phyloP scores from a whole-genome alignment of 2,888 invertebrate species.

The Drosophila affinis region DNA sequence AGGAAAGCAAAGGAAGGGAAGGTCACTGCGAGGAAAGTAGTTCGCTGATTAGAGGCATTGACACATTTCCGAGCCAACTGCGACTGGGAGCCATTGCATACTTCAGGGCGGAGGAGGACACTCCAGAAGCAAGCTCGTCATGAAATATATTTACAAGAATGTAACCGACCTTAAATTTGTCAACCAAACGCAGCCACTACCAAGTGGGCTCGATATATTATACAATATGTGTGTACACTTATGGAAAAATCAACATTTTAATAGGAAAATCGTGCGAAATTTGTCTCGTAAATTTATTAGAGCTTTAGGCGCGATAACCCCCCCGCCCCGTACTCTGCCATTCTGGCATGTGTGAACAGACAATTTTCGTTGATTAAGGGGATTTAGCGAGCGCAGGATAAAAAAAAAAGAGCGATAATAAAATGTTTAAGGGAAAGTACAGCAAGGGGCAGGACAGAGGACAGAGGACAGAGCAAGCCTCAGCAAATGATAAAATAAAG shows the following conservation, averaged over 20 bases:
- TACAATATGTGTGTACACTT: not conserved
- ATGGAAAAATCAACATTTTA: conserved; percentile 55
- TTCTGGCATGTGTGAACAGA: conserved; percentile 61
- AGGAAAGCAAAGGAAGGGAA: conserved; percentile 8
- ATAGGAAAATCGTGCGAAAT: conserved; percentile 57
- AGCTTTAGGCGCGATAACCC: conserved; percentile 52
- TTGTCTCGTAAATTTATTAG: conserved; percentile 71
- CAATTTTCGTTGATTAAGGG: conserved; percentile 74
- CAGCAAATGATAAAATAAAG: conserved; percentile 71
- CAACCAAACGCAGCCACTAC: not conserved
- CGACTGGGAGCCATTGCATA: not conserved
- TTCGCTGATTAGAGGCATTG: conserved; percentile 29
- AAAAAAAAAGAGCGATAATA: conserved; percentile 48
- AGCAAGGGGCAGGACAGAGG: conserved; percentile 1
- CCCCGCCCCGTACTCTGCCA: conserved; percentile 30
- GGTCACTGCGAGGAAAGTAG: conserved; percentile 28
- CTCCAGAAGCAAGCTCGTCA: not conserved
- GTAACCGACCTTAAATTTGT: not conserved
- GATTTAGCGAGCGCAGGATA: conserved; percentile 53
- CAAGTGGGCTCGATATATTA: not conserved
- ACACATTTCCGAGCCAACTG: conserved; percentile 9
- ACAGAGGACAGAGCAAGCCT: conserved; percentile 38
- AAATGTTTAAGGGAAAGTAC: conserved; percentile 46
- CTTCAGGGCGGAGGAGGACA: not conserved
- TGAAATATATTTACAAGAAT: too few relatives aligned